Evolutionary conservation across 2,797 vertebrate species (phyloP), one percentile per base, ranked within the genome.

Genomic region (Spheniscus humboldti): DNA sequence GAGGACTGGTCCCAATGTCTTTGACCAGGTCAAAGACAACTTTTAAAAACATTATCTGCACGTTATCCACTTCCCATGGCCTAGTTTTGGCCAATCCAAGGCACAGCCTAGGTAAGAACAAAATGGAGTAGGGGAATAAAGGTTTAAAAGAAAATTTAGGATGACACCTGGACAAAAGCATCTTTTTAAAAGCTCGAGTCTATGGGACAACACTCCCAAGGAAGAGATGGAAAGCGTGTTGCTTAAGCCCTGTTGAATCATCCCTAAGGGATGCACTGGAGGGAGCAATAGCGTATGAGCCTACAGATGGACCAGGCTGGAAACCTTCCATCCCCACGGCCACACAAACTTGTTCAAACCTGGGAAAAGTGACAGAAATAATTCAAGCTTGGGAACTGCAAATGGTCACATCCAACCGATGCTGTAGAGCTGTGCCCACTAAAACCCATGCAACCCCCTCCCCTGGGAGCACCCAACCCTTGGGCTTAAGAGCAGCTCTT

Each of bases 331-430:
- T 28, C 33, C 11, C n/a, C 22, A 18, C 1, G 20, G 56, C 27
- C 52, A 50, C 45, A 62, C 6, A 39, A 62, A 79, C 24, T 30
- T 57, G 13, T 33, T 28, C 45, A 89, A 56, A 75, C 5, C 39
- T 31, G 25, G 41, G 31, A 57, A 53, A 59, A 41, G 55, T 17
- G 55, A 31, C 63, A 69, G 67, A 81, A 91, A 67, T 45, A 55
- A 52, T 41, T 68, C 56, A 41, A 13, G 23, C 33, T 28, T 17
- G 33, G 33, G 20, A 43, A 39, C 23, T 50, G n/a, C 41, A 53
- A 77, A 27, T 2, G 19, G 43, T 39, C 3, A 0, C 25, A 11
- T 60, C 25, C 33, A 52, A 35, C 23, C 0, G 0, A 20, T n/a
- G 27, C 20, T 3, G 0, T 5, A 68, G 59, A 86, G 28, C 19